Evolutionary conservation across 2,888 invertebrate genomes (phyloP).

Genomic region (Cheilosia scutellata): DNA sequence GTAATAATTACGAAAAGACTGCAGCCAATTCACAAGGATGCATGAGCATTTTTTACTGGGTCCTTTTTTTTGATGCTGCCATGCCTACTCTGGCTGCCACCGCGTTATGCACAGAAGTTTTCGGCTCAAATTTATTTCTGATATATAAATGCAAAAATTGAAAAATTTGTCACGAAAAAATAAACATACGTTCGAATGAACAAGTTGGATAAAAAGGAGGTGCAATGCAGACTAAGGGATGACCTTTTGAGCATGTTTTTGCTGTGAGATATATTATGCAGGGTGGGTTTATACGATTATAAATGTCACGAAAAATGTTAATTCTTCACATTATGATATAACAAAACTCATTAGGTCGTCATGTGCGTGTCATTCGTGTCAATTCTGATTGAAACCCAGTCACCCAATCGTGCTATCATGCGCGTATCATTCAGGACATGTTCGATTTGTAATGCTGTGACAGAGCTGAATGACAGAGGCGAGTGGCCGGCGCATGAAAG

Average conservation of each 20-base stretch:
- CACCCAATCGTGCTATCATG: too few species aligned
- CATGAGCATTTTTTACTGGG: conserved; percentile 58
- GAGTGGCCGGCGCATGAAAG: too few species aligned
- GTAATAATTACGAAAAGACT: conserved; percentile 74
- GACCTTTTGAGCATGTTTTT: background rate
- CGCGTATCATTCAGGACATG: too few species aligned
- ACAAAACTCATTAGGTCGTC: too few species aligned
- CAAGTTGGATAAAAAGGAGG: conserved; percentile 25
- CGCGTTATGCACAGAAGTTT: conserved; percentile 37
- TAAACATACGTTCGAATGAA: conserved; percentile 66
- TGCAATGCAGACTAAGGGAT: conserved; percentile 38
- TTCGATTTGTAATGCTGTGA: too few species aligned
- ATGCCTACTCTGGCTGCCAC: background rate
- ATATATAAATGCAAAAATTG: conserved; percentile 74
- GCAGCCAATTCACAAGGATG: conserved; percentile 74
- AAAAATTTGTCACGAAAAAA: conserved; percentile 75
- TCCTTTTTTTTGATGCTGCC: conserved; percentile 23
- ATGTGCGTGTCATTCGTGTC: too few species aligned
- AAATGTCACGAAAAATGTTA: too few species aligned
- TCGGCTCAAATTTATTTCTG: conserved; percentile 73
- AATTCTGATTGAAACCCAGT: too few species aligned
- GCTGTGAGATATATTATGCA: too few species aligned
- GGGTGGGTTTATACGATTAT: too few species aligned
- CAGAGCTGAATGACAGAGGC: too few species aligned
- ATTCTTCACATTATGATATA: too few species aligned